Base-by-base conservation (phyloP, 2,888 invertebrate species). In the Archips xylosteana region DNA sequence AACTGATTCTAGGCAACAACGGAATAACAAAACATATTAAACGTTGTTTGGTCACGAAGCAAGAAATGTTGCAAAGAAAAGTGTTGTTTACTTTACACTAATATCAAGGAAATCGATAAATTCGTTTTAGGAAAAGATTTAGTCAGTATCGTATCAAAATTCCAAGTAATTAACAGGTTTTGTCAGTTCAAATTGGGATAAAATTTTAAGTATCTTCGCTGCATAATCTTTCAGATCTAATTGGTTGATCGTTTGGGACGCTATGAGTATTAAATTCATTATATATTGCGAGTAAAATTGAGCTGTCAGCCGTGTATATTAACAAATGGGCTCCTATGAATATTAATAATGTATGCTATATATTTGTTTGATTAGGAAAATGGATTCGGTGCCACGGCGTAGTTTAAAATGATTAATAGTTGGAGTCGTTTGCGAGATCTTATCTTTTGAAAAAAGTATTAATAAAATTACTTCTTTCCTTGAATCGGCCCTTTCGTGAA, bases 321-420 rank as follows among this genome's bases (percentile, higher is more conserved):
- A 92, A 92, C 88, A 91, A 92, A 93, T 92, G 89, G 87, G 83
- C 80, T 75, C 77, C 89, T 88, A 93, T 93, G 93, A 92, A 93
- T 93, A 93, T 92, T 92, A 92, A 93, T 92, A 90, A 85, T 86
- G 83, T 82, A 81, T 82, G 80, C 80, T 82, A 85, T 86, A 85
- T 79, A 85, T 86, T 83, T 79, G 79, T 85, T 80, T 80, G 83
- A 83, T 85, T 85, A 82, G 81, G 81, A 81, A 83, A 86, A 83
- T 82, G 78, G 80, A 81, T 82, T 80, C 82, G 81, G 78, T 83
- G 70, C 73, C 51, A 42, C 69, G 65, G 79, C 83, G 77, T 76
- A 76, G 83, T 80, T 70, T 71, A 73, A 66, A 71, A 82, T 87
- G 87, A 88, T 87, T 87, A 86, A 88, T 87, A 83, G 82, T 79